Conservation (phyloP, 1,140 invertebrate species). For the Cyphomyrmex costatus region DNA sequence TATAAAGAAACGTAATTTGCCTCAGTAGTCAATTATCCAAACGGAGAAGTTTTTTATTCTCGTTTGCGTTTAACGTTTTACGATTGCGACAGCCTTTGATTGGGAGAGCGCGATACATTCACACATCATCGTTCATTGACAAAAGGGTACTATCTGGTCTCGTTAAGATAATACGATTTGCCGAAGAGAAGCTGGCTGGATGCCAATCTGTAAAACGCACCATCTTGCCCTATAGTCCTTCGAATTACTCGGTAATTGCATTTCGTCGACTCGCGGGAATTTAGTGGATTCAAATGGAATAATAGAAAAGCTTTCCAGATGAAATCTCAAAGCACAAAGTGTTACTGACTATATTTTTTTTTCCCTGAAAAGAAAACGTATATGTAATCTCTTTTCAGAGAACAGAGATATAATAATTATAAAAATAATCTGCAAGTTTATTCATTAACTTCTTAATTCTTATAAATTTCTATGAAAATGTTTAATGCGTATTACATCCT, state of each 20-base stretch:
- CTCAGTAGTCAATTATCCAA: constrained; percentile 21
- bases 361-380: background rate
- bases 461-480: background rate
- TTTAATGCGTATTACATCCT: background rate
- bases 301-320: constrained; percentile 4
- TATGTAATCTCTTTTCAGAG: too few relatives aligned
- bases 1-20: constrained; percentile 38
- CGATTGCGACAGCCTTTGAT: constrained; percentile 4
- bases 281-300: constrained; percentile 42
- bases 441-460: background rate
- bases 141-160: constrained; percentile 58
- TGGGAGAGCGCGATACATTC: constrained; percentile 20
- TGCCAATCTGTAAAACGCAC: constrained; percentile 54
- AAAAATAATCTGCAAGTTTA: background rate
- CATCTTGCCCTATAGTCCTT: constrained; percentile 42
- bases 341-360: background rate
- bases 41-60: constrained; percentile 30
- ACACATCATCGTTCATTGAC: constrained; percentile 29
- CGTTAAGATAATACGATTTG: constrained; percentile 67
- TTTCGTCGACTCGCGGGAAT: constrained; percentile 42
- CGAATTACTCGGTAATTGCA: constrained; percentile 57
- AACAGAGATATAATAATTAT: background rate
- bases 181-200: constrained; percentile 30
- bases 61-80: constrained; percentile 13
- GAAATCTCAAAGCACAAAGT: background rate